Evolutionary conservation across 2,113 vertebrate genomes (phyloP).

Genomic region (Hippoglossus stenolepis): DNA sequence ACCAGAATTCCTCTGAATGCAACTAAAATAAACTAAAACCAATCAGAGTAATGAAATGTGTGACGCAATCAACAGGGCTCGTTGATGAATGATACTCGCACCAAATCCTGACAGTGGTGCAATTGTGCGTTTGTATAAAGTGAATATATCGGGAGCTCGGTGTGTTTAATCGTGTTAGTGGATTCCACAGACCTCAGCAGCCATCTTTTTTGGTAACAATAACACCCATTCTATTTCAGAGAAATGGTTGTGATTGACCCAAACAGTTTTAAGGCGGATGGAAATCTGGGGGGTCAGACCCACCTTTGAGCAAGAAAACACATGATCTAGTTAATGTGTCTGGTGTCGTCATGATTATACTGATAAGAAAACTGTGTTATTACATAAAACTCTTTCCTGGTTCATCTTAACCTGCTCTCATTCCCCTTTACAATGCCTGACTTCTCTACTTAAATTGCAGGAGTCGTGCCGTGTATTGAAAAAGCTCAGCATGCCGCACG

Average conservation of each 20-base stretch:
- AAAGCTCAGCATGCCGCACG: conserved; percentile 60
- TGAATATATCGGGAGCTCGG: background rate
- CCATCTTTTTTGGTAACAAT: background rate
- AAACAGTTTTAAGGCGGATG: background rate
- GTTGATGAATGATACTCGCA: no score
- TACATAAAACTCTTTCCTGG: conserved; percentile 14
- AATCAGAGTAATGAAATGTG: no score
- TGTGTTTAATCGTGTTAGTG: background rate
- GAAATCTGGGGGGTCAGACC: background rate
- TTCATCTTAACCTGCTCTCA: conserved; percentile 50
- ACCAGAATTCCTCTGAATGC: no score
- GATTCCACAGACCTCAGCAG: background rate
- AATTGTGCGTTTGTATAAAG: no score
- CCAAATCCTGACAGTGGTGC: no score
- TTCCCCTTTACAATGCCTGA: conserved; percentile 41
- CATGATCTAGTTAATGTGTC: background rate
- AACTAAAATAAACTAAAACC: no score
- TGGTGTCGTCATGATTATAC: background rate
- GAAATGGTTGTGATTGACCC: background rate
- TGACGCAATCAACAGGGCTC: no score
- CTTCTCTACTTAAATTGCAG: conserved; percentile 42
- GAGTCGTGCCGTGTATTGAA: conserved; percentile 60
- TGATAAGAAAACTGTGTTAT: conserved; percentile 41
- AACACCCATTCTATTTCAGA: background rate
- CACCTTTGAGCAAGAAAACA: background rate